Percentiles rank a stretch among this genome's conserved stretches.
Conservation (phyloP, 2,113 vertebrate species). For the Osmerus mordax region DNA sequence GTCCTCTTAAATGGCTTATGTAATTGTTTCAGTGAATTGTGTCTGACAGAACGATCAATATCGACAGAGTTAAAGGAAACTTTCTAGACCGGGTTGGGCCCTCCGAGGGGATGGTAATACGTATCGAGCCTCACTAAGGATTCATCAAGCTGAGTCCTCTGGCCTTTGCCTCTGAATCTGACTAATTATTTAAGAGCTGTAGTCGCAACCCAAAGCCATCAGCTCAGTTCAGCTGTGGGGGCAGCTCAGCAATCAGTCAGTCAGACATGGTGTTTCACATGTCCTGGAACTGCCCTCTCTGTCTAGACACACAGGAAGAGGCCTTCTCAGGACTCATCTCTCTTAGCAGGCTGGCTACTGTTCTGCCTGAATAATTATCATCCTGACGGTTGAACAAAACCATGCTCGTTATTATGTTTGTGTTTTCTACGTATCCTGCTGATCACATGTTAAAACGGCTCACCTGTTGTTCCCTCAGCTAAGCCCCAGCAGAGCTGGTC, state of each 20-base stretch:
- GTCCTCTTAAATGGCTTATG: not conserved
- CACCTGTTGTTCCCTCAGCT: slow-evolving; percentile 26
- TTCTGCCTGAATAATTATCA: no score
- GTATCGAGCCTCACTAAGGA: slow-evolving; percentile 4
- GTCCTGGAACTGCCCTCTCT: no score
- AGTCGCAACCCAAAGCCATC: not conserved
- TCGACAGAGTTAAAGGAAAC: not conserved
- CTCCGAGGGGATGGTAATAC: not conserved
- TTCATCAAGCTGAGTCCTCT: slow-evolving; percentile 6
- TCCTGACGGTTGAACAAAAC: no score
- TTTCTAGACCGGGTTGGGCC: not conserved
- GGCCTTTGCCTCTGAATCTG: not conserved
- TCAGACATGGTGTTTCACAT: no score
- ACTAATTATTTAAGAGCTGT: slow-evolving; percentile 25
- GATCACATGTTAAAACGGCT: not conserved
- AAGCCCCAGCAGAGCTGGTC: slow-evolving; percentile 55
- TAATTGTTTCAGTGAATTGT: not conserved
- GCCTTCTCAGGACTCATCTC: no score
- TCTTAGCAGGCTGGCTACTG: no score
- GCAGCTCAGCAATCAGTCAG: no score
- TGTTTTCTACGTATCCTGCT: no score
- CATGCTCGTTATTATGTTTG: no score
- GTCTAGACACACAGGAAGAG: no score
- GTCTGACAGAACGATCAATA: slow-evolving; percentile 13
- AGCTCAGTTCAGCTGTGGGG: not conserved